Evolutionary conservation across 2,797 vertebrate species (phyloP).

Genomic region (Scomberomorus guttatus): DNA sequence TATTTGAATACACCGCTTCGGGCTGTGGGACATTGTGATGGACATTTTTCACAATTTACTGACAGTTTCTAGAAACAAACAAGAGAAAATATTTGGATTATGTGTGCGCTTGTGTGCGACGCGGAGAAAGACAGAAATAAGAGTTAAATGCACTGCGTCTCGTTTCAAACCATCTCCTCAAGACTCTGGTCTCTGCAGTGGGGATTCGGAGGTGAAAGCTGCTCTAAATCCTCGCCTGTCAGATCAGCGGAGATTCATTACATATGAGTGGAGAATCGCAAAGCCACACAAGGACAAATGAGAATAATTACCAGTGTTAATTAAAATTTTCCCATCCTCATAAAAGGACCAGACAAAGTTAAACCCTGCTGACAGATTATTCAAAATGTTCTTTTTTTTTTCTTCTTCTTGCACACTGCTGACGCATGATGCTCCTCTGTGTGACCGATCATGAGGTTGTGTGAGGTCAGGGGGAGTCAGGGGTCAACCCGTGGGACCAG

Average conservation of each 20-base stretch:
- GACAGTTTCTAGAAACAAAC: background rate
- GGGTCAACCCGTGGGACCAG: conserved; percentile 39
- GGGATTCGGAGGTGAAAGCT: conserved; percentile 34
- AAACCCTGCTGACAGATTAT: conserved; percentile 32
- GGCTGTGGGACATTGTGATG: no score
- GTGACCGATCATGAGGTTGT: conserved; percentile 40
- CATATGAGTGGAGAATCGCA: conserved; percentile 41
- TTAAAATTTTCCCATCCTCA: conserved; percentile 53
- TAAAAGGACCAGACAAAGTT: conserved; percentile 22
- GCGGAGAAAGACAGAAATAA: background rate
- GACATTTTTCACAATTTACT: background rate
- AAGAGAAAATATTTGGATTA: background rate
- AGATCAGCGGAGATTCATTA: conserved; percentile 54
- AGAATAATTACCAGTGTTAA: conserved; percentile 68
- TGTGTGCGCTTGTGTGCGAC: background rate
- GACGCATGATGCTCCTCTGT: conserved; percentile 41
- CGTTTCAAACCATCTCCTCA: conserved; percentile 62
- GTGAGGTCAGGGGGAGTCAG: conserved; percentile 49
- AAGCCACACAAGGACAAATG: conserved; percentile 60
- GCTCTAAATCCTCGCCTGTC: conserved; percentile 52
- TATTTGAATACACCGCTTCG: no score
- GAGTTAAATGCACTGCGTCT: background rate
- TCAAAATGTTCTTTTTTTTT: background rate
- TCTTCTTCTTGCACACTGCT: conserved; percentile 6
- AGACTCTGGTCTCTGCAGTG: conserved; percentile 10